Base-by-base conservation (phyloP, 2,113 vertebrate species). In the Castor canadensis region DNA sequence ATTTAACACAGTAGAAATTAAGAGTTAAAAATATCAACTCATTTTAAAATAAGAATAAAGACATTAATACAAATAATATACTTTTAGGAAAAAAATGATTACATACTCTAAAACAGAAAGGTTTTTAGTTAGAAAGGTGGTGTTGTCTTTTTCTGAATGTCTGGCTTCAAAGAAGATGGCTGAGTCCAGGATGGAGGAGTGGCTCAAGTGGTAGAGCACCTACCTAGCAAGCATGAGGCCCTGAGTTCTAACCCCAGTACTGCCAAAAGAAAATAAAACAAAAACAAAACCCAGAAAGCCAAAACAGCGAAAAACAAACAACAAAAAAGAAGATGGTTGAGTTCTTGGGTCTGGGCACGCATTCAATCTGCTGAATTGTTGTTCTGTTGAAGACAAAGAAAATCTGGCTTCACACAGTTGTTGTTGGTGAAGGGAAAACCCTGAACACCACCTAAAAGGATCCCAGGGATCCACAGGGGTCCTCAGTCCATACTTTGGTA, bases 31-130 rank as follows among this genome's bases (percentile, higher is more conserved):
- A 17, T 80, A 72, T 20, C 47, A 84, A 91, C 67, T 80, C 13
- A 58, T n/a, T 66, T 77, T 43, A 52, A 82, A 95, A 66, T 54
- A 87, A 79, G 7, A 76, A 85, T 82, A 30, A 58, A 92, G 92
- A 87, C 22, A 60, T 60, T 26, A 86, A 96, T 79, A 60, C n/a
- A 87, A 77, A 54, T 40, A 87, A 85, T 32, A 17, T 7, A 82
- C 71, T 83, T 71, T 87, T 67, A 73, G 56, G 76, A 54, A 84
- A 64, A 83, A 82, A 77, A 24, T 35, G 43, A 84, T 43, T 38
- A 38, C 11, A 90, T 32, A 49, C 24, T 81, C 45, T 10, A 64
- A 87, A 71, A 95, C 17, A 73, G 85, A 90, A 69, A 45, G 20
- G 75, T 43, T 64, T 64, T 83, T 43, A 85, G 66, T 52, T 83